Percentiles rank a stretch among this genome's conserved stretches.
Conservation (phyloP, 2,888 invertebrate genomes). For the Polydrusus tereticollis region DNA sequence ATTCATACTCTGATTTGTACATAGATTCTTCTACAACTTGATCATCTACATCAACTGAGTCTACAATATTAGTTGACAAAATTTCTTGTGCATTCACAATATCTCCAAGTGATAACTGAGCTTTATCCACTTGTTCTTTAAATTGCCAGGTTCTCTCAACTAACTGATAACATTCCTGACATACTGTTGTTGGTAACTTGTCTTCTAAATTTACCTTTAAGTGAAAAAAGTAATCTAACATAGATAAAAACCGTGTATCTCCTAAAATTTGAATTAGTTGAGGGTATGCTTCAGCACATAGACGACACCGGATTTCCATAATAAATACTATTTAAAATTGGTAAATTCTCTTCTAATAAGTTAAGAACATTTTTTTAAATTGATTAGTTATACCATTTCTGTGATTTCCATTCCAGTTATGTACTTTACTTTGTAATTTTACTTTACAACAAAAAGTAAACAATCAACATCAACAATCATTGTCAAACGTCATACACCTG, state of each 20-base stretch:
- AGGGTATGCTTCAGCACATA: conserved; percentile 63
- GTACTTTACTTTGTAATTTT: no score
- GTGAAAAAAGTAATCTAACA: conserved; percentile 64
- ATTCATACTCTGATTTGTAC: conserved; percentile 7
- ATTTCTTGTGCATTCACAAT: conserved; percentile 41
- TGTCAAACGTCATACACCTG: not conserved
- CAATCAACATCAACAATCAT: not conserved
- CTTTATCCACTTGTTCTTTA: conserved; percentile 63
- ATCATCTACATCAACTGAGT: no score
- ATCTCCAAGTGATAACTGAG: conserved; percentile 61
- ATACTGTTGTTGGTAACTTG: conserved; percentile 62
- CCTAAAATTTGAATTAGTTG: conserved; percentile 60
- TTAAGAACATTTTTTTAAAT: no score
- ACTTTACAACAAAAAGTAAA: not conserved
- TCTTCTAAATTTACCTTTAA: conserved; percentile 62
- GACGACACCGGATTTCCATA: conserved; percentile 64
- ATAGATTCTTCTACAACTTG: not conserved
- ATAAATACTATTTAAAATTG: no score
- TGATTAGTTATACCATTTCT: no score
- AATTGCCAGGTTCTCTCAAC: conserved; percentile 65
- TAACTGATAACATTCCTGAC: conserved; percentile 62
- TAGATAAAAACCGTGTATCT: conserved; percentile 59
- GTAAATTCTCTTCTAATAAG: no score
- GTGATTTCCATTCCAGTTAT: not conserved
- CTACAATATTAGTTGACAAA: not conserved